phyloP scores from a whole-genome alignment of 2,113 vertebrate genomes.

The Gymnarchus niloticus region DNA sequence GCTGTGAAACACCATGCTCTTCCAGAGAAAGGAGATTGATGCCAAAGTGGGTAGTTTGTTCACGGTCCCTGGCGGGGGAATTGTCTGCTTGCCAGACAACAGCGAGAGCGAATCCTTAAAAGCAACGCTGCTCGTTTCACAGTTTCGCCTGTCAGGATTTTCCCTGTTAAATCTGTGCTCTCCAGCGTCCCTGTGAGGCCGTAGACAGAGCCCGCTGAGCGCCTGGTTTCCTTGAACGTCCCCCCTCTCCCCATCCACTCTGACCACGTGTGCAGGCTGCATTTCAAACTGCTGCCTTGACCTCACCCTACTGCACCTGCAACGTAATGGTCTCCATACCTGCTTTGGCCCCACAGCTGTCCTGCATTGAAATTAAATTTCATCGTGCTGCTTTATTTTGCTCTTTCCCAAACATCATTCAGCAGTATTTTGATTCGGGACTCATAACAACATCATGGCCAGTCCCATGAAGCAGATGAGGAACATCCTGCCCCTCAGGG shows the following conservation, averaged over 20 bases:
- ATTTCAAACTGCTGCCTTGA: neutral
- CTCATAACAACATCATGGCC: neutral
- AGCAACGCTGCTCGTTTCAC: neutral
- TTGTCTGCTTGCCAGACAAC: neutral
- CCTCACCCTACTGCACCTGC: neutral
- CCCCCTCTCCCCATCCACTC: neutral
- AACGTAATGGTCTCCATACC: too few species aligned
- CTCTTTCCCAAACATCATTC: neutral
- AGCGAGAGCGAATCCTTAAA: neutral
- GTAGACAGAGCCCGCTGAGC: neutral
- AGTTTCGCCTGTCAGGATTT: neutral
- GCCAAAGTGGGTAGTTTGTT: slow-evolving; percentile 9
- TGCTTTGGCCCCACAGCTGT: too few species aligned
- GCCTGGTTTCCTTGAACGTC: neutral
- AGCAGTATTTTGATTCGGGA: too few species aligned
- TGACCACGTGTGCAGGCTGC: neutral
- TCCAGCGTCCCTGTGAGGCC: neutral
- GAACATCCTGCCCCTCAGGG: neutral
- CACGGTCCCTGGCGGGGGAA: neutral
- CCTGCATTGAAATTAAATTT: too few species aligned
- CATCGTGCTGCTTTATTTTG: neutral
- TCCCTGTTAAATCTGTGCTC: neutral
- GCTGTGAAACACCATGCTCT: neutral
- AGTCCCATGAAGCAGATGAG: neutral
- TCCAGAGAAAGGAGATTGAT: neutral